phyloP scores from a whole-genome alignment of 2,797 vertebrate species.

The Molossus alvarezi region DNA sequence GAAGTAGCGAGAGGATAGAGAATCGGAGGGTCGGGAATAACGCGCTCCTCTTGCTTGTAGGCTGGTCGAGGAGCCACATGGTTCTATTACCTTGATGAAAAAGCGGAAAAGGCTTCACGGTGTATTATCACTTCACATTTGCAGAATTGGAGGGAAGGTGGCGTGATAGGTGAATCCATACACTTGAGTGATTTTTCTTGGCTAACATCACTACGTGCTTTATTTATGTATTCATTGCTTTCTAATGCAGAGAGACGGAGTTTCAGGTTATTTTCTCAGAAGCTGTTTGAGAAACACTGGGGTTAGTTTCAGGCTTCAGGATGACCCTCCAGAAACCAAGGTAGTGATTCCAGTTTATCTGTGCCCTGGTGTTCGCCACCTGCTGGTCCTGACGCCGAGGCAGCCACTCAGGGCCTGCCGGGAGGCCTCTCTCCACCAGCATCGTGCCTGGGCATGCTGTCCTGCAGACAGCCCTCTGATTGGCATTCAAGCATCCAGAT shows the following conservation, averaged over 20 bases:
- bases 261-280: neutral
- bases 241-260: neutral
- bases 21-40: neutral
- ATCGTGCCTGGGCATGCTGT: neutral
- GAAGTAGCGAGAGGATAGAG: neutral
- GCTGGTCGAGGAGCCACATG: neutral
- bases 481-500: neutral
- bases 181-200: neutral
- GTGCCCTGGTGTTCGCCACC: neutral
- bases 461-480: neutral
- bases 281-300: neutral
- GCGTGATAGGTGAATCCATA: neutral
- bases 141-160: neutral
- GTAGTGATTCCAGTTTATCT: neutral
- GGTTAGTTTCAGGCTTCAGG: neutral
- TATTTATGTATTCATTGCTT: neutral
- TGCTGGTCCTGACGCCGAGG: neutral
- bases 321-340: neutral
- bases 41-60: neutral
- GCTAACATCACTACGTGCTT: neutral
- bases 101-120: neutral
- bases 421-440: neutral
- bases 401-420: neutral
- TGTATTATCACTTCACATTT: neutral
- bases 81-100: neutral